Percentiles rank a stretch among this genome's conserved stretches.
Evolutionary conservation across 2,888 invertebrate genomes (phyloP).

Genomic region (Mimumesa dahlbomi): DNA sequence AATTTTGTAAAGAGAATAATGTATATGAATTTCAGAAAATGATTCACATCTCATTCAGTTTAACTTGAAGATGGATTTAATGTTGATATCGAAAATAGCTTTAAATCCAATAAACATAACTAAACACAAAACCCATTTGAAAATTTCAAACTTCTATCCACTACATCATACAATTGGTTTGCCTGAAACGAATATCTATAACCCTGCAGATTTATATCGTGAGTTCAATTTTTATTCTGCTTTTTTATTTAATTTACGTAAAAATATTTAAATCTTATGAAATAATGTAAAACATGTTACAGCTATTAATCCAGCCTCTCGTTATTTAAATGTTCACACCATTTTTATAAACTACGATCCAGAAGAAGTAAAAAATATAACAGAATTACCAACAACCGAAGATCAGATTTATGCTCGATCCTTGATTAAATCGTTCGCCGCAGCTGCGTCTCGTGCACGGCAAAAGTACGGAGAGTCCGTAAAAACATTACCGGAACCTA

Average conservation of each 20-base stretch:
- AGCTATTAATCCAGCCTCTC: conserved; percentile 82
- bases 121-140: too few relatives aligned
- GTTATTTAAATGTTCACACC: conserved; percentile 87
- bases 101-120: conserved; percentile 83
- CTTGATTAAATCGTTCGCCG: conserved; percentile 88
- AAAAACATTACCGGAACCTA: conserved; percentile 87
- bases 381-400: conserved; percentile 85
- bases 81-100: too few relatives aligned
- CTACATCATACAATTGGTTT: conserved; percentile 87
- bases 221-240: conserved; percentile 80
- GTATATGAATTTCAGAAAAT: conserved; percentile 78
- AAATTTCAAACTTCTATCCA: conserved; percentile 89
- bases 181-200: conserved; percentile 84
- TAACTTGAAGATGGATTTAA: conserved; percentile 84
- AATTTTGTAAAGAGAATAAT: neutral
- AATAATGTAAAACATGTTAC: conserved; percentile 42
- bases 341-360: conserved; percentile 87
- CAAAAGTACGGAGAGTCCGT: conserved; percentile 87
- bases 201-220: conserved; percentile 86
- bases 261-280: too few relatives aligned
- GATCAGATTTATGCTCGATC: conserved; percentile 87
- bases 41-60: conserved; percentile 85
- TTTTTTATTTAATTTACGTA: neutral
- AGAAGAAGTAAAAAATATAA: conserved; percentile 85
- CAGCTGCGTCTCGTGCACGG: conserved; percentile 89